These are phyloP conservation scores for Tinamus guttatus DNA, from an alignment of 2,113 vertebrate genomes.

Conservation along the genomic window DNA sequence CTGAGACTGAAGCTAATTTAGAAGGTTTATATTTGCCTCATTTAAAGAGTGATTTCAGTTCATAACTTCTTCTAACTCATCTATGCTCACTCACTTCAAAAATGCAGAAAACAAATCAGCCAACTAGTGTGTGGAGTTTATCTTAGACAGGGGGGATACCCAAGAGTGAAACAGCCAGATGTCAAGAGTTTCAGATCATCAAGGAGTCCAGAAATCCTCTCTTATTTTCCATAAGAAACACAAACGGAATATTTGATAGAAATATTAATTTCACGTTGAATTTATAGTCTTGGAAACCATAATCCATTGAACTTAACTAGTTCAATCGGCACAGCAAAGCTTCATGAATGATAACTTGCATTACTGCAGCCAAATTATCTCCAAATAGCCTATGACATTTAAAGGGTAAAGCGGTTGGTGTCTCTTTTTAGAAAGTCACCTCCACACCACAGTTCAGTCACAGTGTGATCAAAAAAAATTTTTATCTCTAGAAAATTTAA, in stretches of 20 bases:
- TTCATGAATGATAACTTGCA: slow-evolving; percentile 6
- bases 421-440: not conserved
- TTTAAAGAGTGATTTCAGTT: not conserved
- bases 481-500: not conserved
- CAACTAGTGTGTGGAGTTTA: too few relatives aligned
- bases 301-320: not conserved
- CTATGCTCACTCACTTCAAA: too few relatives aligned
- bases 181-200: not conserved
- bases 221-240: too few relatives aligned
- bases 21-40: not conserved
- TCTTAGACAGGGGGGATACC: not conserved
- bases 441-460: not conserved
- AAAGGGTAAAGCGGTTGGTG: not conserved
- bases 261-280: not conserved
- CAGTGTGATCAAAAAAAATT: not conserved
- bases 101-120: too few relatives aligned
- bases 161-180: not conserved
- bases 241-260: not conserved
- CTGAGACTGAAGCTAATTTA: not conserved
- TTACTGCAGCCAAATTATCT: not conserved
- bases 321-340: not conserved
- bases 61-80: not conserved
- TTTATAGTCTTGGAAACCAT: not conserved
- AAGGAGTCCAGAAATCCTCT: not conserved
- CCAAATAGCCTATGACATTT: slow-evolving; percentile 7